Percentiles rank a stretch among this genome's conserved stretches.
phyloP scores from a whole-genome alignment of 2,888 invertebrate species.

The Hermaeophaga mercurialis region DNA sequence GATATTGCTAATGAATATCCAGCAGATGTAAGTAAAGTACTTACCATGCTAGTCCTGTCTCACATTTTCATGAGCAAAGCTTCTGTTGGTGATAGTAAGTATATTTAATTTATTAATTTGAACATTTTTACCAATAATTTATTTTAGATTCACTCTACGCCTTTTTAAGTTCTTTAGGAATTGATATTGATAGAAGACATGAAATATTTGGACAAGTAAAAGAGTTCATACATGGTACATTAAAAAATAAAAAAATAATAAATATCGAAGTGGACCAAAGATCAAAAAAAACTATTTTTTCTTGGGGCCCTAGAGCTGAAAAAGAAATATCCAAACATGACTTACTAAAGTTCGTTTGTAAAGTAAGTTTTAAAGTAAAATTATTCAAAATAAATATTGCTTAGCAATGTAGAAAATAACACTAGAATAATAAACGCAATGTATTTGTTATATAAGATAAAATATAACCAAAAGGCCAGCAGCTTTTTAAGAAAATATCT shows the following conservation, averaged over 20 bases:
- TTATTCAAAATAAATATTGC: too few relatives aligned
- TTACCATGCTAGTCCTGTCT: slow-evolving; percentile 44
- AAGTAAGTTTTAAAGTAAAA: slow-evolving; percentile 43
- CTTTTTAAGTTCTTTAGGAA: slow-evolving; percentile 42
- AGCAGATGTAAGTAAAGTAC: slow-evolving; percentile 41
- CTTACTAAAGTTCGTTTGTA: slow-evolving; percentile 46
- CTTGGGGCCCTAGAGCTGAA: slow-evolving; percentile 47
- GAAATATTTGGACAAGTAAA: slow-evolving; percentile 45
- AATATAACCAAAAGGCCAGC: too few relatives aligned
- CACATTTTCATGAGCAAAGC: slow-evolving; percentile 47
- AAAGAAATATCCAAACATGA: slow-evolving; percentile 46
- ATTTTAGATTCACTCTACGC: slow-evolving; percentile 43
- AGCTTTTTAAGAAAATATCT: too few relatives aligned
- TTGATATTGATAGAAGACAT: slow-evolving; percentile 43
- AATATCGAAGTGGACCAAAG: slow-evolving; percentile 39
- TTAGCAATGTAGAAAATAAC: too few relatives aligned
- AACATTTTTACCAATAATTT: not conserved
- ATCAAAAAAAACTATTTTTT: slow-evolving; percentile 38
- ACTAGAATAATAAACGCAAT: too few relatives aligned
- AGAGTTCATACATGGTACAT: slow-evolving; percentile 41
- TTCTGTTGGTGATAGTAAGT: slow-evolving; percentile 44
- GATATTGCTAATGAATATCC: slow-evolving; percentile 33
- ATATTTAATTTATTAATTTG: not conserved
- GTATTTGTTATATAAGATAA: too few relatives aligned
- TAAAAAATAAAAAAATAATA: slow-evolving; percentile 45